These are phyloP conservation scores for Mirounga angustirostris DNA, from an alignment of 2,113 vertebrate genomes.

Conservation along the genomic window DNA sequence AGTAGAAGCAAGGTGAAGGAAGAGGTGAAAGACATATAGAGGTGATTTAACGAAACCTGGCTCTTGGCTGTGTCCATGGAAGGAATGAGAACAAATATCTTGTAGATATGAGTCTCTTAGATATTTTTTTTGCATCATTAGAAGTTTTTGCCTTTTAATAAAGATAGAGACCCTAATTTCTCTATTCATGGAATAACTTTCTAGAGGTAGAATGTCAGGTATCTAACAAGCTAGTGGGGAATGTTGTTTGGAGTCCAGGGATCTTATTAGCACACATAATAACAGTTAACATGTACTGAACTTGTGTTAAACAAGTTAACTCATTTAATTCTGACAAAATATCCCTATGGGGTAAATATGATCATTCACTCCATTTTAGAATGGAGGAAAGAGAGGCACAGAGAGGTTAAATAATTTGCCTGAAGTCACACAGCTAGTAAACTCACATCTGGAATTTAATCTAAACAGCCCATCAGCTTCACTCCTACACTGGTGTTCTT, in stretches of 20 bases:
- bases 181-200: not conserved
- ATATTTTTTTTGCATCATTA: not conserved
- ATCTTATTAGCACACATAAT: not conserved
- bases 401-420: not conserved
- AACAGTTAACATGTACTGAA: not conserved
- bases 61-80: not conserved
- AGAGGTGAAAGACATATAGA: not conserved
- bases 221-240: not conserved
- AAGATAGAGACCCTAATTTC: not conserved
- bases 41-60: not conserved
- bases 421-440: not conserved
- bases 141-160: slow-evolving; percentile 22
- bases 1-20: not conserved
- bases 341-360: not conserved
- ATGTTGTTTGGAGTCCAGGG: not conserved
- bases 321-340: slow-evolving; percentile 37
- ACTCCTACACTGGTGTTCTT: not conserved
- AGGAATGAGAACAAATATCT: not conserved
- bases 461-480: accelerated
- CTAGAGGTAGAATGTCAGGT: not conserved
- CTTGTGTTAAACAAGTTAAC: not conserved
- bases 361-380: not conserved
- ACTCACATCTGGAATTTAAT: not conserved
- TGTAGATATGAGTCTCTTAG: not conserved
- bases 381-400: slow-evolving; percentile 7